A percentile compares a stretch with the other conserved stretches of the same genome.
Conservation (phyloP, 2,888 invertebrate genomes). For the Coenonympha glycerion region DNA sequence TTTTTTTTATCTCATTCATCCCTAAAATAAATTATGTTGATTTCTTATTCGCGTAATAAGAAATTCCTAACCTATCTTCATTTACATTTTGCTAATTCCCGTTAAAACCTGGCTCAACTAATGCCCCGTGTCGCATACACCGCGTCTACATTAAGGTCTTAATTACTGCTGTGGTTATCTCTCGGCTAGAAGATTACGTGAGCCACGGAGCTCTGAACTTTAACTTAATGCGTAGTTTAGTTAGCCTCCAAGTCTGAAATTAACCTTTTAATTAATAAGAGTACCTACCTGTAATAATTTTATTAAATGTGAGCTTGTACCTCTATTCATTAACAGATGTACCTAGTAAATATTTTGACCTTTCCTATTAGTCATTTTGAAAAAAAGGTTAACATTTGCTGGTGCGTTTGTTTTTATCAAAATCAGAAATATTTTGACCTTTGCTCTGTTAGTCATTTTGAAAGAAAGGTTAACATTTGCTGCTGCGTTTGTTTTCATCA, state of each 20-base stretch:
- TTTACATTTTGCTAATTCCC: slow-evolving; percentile 9
- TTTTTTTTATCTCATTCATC: too few relatives aligned
- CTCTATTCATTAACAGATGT: too few relatives aligned
- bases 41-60: not conserved
- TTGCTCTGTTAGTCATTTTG: too few relatives aligned
- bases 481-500: too few relatives aligned
- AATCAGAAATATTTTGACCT: too few relatives aligned
- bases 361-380: too few relatives aligned
- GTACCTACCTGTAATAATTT: not conserved
- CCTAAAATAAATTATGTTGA: too few relatives aligned
- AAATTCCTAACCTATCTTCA: not conserved
- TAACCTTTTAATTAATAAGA: not conserved
- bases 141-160: slow-evolving; percentile 12
- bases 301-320: too few relatives aligned
- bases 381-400: too few relatives aligned
- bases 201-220: slow-evolving; percentile 6
- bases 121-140: slow-evolving; percentile 10
- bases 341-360: too few relatives aligned
- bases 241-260: not conserved
- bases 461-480: too few relatives aligned
- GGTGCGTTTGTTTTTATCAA: too few relatives aligned
- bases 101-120: slow-evolving; percentile 7
- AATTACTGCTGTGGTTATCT: slow-evolving; percentile 10
- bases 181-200: slow-evolving; percentile 12
- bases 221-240: not conserved